Base-by-base conservation (phyloP, 2,797 vertebrate species). In the Pteronotus mesoamericanus region DNA sequence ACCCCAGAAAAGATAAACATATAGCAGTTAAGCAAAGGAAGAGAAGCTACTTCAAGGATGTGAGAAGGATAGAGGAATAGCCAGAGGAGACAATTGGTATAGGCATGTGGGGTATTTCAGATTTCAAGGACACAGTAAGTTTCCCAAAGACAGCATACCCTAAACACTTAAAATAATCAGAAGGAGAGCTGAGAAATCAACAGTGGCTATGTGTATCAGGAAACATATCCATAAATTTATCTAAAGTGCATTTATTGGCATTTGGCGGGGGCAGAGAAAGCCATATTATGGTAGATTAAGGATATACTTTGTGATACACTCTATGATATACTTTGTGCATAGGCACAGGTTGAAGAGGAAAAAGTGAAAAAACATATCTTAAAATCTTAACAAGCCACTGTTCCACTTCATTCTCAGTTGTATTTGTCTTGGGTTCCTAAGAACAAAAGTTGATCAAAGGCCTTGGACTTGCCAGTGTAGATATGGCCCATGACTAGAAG, bases 401-500 rank as follows among this genome's bases (percentile, higher is more conserved):
- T 14, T 53, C 37, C 3, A 29, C 77, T 55, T 88, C 29, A 61
- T 37, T 32, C 19, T 72, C 29, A 34, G 32, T 32, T 94, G 26
- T 83, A 22, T 75, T 90, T 95, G 89, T 84, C 88, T 97, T 94
- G 53, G n/a, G 74, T 89, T 89, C 46, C 39, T 57, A 53, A 82
- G 39, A 66, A 68, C 53, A 53, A 86, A 94, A 74, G 34, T 69
- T 86, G 59, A 86, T 84, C 71, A 95, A 61, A 57, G 42, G 72
- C n/a, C n/a, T 44, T 84, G 75, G 79, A 83, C 44, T 86, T 79
- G 22, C 79, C 26, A 84, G 86, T 34, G 53, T 87, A 16, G 90
- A 55, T 51, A 48, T 71, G 39, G 48, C n/a, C 53, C 61, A 37
- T 75, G 22, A 61, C 61, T 82, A 87, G 26, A 89, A 82, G 14